A percentile compares a stretch with the other conserved stretches of the same genome.
Evolutionary conservation across 2,888 invertebrate genomes (phyloP).

Genomic region (Margaritifera margaritifera): DNA sequence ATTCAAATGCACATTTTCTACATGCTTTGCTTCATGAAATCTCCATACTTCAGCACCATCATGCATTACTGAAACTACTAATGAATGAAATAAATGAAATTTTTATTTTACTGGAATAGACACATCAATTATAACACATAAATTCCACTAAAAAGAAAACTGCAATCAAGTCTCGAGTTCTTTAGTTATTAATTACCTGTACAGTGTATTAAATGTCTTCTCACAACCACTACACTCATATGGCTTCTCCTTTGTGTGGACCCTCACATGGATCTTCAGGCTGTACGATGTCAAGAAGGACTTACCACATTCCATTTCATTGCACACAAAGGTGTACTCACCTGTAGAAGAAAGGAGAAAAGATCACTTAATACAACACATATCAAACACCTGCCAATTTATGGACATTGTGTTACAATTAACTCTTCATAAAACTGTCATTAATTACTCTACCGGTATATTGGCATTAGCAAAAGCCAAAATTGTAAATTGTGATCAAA

Average conservation of each 20-base stretch:
- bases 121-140: not conserved
- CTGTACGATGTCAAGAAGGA: slow-evolving; percentile 96
- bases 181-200: slow-evolving; percentile 79
- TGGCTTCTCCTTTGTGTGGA: slow-evolving; percentile 93
- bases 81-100: not conserved
- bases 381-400: no score
- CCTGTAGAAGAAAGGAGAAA: slow-evolving; percentile 78
- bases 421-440: no score
- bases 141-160: not conserved
- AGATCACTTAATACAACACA: not conserved
- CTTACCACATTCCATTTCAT: slow-evolving; percentile 89
- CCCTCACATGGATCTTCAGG: slow-evolving; percentile 92
- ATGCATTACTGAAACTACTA: no score
- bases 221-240: slow-evolving; percentile 91
- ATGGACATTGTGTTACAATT: no score
- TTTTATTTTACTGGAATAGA: not conserved
- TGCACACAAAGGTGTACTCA: slow-evolving; percentile 94
- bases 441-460: no score
- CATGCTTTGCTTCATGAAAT: no score
- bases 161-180: not conserved
- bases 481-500: no score
- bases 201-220: slow-evolving; percentile 95
- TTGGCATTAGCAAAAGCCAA: no score
- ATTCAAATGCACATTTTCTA: no score
- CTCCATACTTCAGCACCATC: no score